These are phyloP conservation scores for Cliona cf. orientalis DNA, from an alignment of 37 sponge, comb jelly and placozoan species.

Conservation along the genomic window DNA sequence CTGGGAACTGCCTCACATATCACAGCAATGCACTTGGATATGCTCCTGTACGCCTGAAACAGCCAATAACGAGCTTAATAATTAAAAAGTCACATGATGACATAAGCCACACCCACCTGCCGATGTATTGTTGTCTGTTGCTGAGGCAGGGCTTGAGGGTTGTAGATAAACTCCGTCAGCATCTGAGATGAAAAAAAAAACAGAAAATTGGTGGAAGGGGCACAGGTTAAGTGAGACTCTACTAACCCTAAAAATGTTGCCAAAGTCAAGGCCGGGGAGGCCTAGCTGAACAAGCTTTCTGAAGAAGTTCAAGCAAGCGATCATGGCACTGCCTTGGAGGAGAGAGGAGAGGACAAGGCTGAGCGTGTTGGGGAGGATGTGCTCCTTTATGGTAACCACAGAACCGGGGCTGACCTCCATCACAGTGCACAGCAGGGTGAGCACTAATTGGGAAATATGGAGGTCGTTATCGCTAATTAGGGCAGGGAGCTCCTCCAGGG, in stretches of 20 bases:
- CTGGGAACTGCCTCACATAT: slow-evolving; percentile 68
- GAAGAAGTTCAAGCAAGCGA: slow-evolving; percentile 79
- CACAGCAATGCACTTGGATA: slow-evolving; percentile 86
- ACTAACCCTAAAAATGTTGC: slow-evolving; percentile 40
- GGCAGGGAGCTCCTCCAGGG: slow-evolving; percentile 85
- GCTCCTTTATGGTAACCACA: slow-evolving; percentile 38
- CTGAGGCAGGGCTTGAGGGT: slow-evolving; percentile 1
- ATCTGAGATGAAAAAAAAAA: slow-evolving; percentile 25
- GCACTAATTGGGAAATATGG: slow-evolving; percentile 93
- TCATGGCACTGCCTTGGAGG: slow-evolving; percentile 81
- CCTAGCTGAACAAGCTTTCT: slow-evolving; percentile 61
- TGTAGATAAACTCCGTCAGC: slow-evolving; percentile 65
- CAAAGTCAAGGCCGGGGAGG: slow-evolving; percentile 52
- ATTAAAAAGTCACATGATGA: no score
- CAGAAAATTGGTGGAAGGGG: not conserved
- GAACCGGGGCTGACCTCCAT: slow-evolving; percentile 63
- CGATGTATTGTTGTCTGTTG: slow-evolving; percentile 34
- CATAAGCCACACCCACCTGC: slow-evolving; percentile 53
- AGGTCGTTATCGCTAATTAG: slow-evolving; percentile 93
- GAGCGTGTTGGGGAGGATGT: slow-evolving; percentile 64
- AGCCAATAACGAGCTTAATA: no score
- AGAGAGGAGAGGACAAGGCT: slow-evolving; percentile 74
- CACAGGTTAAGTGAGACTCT: not conserved
- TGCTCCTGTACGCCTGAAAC: slow-evolving; percentile 79
- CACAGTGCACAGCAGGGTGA: slow-evolving; percentile 70